Conservation (phyloP, 2,797 vertebrate species). For the Pseudomugil gertrudae region DNA sequence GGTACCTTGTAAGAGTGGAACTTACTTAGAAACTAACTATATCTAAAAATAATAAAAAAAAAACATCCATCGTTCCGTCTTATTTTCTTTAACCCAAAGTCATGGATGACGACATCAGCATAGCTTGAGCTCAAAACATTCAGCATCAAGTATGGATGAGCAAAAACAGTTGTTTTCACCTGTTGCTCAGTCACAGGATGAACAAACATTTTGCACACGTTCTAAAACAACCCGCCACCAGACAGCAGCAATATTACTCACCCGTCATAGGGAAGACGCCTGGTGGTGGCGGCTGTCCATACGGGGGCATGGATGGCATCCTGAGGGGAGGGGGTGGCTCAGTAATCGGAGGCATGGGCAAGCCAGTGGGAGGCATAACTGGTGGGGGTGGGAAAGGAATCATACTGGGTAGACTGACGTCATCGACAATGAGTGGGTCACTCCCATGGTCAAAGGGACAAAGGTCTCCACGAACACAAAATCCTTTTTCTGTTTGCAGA, state of each 20-base stretch:
- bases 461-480: constrained; percentile 95
- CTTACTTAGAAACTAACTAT: too few species aligned
- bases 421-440: constrained; percentile 95
- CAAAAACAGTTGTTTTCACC: background rate
- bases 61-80: background rate
- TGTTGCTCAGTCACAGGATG: background rate
- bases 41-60: background rate
- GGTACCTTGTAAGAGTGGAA: background rate
- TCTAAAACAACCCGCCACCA: background rate
- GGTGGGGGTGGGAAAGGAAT: constrained; percentile 97
- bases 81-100: background rate
- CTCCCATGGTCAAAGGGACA: constrained; percentile 97
- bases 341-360: constrained; percentile 88
- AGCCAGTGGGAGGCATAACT: constrained; percentile 85
- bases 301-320: constrained; percentile 85
- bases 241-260: constrained; percentile 69
- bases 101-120: background rate
- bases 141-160: background rate
- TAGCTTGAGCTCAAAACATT: background rate
- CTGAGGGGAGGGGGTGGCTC: constrained; percentile 87
- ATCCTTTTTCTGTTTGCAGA: constrained; percentile 90
- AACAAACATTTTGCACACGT: background rate
- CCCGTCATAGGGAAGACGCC: constrained; percentile 91
- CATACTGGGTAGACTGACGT: constrained; percentile 94
- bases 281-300: constrained; percentile 91